Evolutionary conservation across 2,113 vertebrate species (phyloP), one percentile per base, ranked within the genome.

Genomic region (Hippolais icterina): DNA sequence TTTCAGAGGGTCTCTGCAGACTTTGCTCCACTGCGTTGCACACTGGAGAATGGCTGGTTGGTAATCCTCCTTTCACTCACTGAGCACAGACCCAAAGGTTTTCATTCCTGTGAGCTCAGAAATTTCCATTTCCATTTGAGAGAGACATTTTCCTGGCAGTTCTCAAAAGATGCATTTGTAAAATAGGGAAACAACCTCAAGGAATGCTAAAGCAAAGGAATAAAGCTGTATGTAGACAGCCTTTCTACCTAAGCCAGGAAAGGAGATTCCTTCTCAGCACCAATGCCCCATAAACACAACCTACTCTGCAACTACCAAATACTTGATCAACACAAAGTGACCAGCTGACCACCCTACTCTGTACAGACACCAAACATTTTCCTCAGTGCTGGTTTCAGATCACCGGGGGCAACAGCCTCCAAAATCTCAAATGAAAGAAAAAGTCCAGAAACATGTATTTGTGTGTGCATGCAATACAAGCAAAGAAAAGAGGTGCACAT

Each of bases 101-200:
- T 96, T 96, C 91, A 82, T 82, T 81, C 83, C 77, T 75, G 49
- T 84, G 87, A 96, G 93, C 95, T 95, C 94, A 91, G 93, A 97
- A 96, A 87, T 96, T 97, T 96, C 95, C 94, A 95, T 94, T 97
- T 90, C 95, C 83, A 92, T 96, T 94, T 84, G 89, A 96, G 91
- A 93, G 65, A 89, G 95, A 95, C 94, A 4, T 95, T 95, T 97
- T 96, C 94, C 94, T 97, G 96, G 95, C 96, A 96, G 89, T 79
- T 82, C 94, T 96, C 91, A 96, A 97, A 97, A 96, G 96, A 91
- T 89, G 84, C 94, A 71, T 95, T 97, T 82, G 93, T 93, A 87
- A 94, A 94, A 96, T 93, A 77, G 89, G 93, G 94, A 92, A 96
- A 96, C 94, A 89, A 96, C 81, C 87, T 94, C 92, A 94, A 93